phyloP scores from a whole-genome alignment of 2,797 vertebrate genomes.

The Thunnus albacares region DNA sequence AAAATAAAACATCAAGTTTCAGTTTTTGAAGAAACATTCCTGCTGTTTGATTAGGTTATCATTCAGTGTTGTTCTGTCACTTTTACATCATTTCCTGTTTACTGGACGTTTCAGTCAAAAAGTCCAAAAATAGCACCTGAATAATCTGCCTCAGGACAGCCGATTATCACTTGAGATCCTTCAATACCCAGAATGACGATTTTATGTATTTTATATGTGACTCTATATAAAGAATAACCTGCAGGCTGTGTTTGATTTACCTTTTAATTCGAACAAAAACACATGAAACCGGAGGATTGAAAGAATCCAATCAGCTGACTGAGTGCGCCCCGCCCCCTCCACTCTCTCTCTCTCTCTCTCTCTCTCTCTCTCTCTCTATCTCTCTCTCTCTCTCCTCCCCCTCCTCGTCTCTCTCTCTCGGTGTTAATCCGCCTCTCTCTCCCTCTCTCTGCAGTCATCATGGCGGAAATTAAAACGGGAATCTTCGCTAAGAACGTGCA shows the following conservation, averaged over 20 bases:
- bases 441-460: slow-evolving; percentile 79
- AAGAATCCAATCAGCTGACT: slow-evolving; percentile 34
- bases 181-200: no score
- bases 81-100: slow-evolving; percentile 17
- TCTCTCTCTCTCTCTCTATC: slow-evolving; percentile 22
- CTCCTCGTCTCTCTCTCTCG: slow-evolving; percentile 8
- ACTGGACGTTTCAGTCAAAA: neutral
- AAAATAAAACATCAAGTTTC: no score
- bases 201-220: no score
- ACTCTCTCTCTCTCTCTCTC: slow-evolving; percentile 8
- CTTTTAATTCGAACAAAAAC: neutral
- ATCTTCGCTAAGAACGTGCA: slow-evolving; percentile 98
- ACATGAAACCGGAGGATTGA: neutral
- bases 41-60: neutral
- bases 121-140: neutral
- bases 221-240: no score
- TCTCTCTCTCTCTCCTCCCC: slow-evolving; percentile 51
- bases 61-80: no score
- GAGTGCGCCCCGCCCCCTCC: slow-evolving; percentile 21
- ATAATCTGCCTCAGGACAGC: slow-evolving; percentile 1
- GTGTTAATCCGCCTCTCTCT: slow-evolving; percentile 51
- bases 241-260: neutral
- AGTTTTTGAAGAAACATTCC: neutral
- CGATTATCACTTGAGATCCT: no score
- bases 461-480: slow-evolving; percentile 97